These are phyloP conservation scores for Drosophila guanche DNA, from an alignment of 1,140 invertebrate species.

Conservation along the genomic window DNA sequence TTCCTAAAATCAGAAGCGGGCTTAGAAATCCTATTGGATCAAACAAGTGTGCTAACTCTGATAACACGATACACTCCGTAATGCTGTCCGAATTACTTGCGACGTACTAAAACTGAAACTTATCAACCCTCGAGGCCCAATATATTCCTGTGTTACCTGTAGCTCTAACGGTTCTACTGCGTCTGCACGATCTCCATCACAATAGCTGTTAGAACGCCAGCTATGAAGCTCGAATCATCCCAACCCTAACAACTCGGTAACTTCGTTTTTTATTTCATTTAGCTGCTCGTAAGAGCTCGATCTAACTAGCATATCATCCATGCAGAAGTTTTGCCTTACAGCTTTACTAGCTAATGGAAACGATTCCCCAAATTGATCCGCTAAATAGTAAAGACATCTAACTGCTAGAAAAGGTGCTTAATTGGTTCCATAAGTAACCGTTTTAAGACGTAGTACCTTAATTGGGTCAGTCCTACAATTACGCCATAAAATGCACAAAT, in stretches of 20 bases:
- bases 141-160: neutral
- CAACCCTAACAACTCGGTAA: neutral
- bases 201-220: neutral
- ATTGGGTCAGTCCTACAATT: neutral
- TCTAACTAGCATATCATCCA: slow-evolving; percentile 2
- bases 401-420: neutral
- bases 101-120: neutral
- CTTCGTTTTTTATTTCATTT: neutral
- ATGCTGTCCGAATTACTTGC: neutral
- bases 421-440: slow-evolving; percentile 1
- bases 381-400: neutral
- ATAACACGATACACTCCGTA: slow-evolving; percentile 1
- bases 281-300: neutral
- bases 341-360: neutral
- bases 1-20: slow-evolving; percentile 13
- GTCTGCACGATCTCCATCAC: neutral
- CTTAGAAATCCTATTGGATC: slow-evolving; percentile 13
- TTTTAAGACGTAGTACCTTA: slow-evolving; percentile 1
- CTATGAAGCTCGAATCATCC: neutral
- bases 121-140: neutral
- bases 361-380: neutral
- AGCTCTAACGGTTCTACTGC: neutral
- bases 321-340: neutral
- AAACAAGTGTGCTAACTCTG: slow-evolving; percentile 26
- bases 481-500: no score